Base-by-base conservation (phyloP, 2,888 invertebrate species). In the Xestia c-nigrum region DNA sequence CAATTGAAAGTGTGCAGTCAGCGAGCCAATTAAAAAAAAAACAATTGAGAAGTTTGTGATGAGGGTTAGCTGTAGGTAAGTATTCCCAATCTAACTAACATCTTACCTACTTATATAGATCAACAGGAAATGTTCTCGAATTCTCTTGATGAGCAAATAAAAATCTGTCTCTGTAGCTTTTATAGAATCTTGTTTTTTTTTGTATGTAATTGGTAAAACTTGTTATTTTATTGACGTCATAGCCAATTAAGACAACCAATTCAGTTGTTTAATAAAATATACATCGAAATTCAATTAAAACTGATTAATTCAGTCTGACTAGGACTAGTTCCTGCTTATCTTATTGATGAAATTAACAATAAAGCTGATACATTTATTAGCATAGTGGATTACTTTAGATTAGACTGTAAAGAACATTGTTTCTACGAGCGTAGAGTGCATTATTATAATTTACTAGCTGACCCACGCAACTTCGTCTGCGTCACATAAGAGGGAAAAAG, bases 1-100 rank as follows among this genome's bases (percentile, higher is more conserved):
- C 84, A 84, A 84, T 80, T 46, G 52, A 61, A 14, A 31, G 5
- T 70, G 80, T 38, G 59, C n/a, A 64, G 68, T 78, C 84, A 79
- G 78, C 50, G 43, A 40, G 14, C 46, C 10, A 82, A 47, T 77
- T 61, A 50, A 76, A 76, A 38, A 4, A 6, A 83, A 76, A 69
- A 83, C 9, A 24, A 64, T 14, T 1, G 1, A 24, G 12, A 38
- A 46, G 10, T 57, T 75, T 16, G 9, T 7, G 38, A 21, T n/a
- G 38, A 63, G 6, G 46, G 31, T 24, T 31, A n/a, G 7, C 19
- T 43, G 7, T 21, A 31, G 24, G 63, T 21, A 31, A 14, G 63
- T n/a, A n/a, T 38, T 24, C 14, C 31, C 38, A 47, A 31, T 31
- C 31, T 31, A 31, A 10, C 7, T 10, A 81, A n/a, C 40, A 40